Evolutionary conservation across 2,797 vertebrate genomes (phyloP), one percentile per base, ranked within the genome.

Genomic region (Rhodeus uyekii): DNA sequence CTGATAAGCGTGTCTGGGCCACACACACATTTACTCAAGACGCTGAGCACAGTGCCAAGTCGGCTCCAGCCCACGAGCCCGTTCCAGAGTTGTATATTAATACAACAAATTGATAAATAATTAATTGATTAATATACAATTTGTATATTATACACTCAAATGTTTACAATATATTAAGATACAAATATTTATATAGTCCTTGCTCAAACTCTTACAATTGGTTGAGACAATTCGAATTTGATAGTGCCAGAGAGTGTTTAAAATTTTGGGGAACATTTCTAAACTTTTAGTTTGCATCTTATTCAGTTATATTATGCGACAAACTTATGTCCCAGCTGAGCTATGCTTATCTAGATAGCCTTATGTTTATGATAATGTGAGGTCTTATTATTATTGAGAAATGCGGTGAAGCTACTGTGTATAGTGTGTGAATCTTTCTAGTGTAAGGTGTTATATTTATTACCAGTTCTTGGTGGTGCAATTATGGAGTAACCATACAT

Each of bases 361-460:
- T 53, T 68, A 14, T 68, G 44, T 55, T 78, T 68, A 78, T 78
- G 34, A 67, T 53, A 67, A 78, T 78, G 46, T 18, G 8, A 34
- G 63, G 44, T 42, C 5, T 53, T 48, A 34, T 22, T 77, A n/a
- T 64, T 5, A n/a, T 46, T 24, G 19, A 64, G 34, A 80, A 71
- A 69, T 12, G 46, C 8, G 4, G 5, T 34, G 27, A 72, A 9
- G 16, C 48, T 14, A 46, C 36, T 24, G 24, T 78, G n/a, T 6
- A 50, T 72, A 48, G 29, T 72, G 19, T 29, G 48, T 44, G 19
- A 78, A 39, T 67, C 32, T 38, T 53, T 5, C 34, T 24, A 60
- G 5, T 46, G 48, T 75, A 46, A 24, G 22, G 8, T 58, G 39
- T 69, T 18, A 27, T 39, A 38, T 29, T 18, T 48, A 36, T 42